Base-by-base conservation (phyloP, 2,888 invertebrate genomes). In the Diploptera punctata region DNA sequence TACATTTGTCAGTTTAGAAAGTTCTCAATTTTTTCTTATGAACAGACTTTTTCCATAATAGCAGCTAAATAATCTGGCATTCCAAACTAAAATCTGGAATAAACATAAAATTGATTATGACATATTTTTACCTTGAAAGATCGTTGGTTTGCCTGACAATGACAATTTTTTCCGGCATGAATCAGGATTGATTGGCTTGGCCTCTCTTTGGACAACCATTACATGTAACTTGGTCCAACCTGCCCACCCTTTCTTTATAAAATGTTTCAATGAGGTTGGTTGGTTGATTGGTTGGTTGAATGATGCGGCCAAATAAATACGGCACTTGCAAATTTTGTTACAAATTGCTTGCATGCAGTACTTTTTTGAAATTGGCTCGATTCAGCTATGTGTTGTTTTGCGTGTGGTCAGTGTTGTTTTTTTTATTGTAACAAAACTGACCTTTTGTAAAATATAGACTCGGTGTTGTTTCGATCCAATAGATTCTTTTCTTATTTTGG, bases 141-240 rank as follows among this genome's bases (percentile, higher is more conserved):
- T 70, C 49, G 73, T 70, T 73, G 73, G 73, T 73, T 73, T 73
- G 73, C 73, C 73, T 73, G 70, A 65, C 49, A 38, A 31, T 38
- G 52, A 68, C 19, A 52, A 54, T 68, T 67, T 68, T 67, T 72
- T 43, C 69, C 47, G 67, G 73, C 73, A 73, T 73, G 73, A 68
- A 57, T 57, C 52, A 71, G 71, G 67, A 71, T 43, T 57, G 68
- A 68, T 67, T 73, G 70, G 73, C 73, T 73, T 73, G 57, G 70
- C 73, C 70, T 73, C 43, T 73, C 70, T 73, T 73, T 73, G 73
- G 70, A 73, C 67, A 70, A 73, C 73, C 67, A 70, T 70, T 73
- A 70, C 60, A 47, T 54, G 44, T 69, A 65, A 73, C 70, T 73
- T 33, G 61, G 29, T 54, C 68, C 43, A 49, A 44, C 54, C 71